Conservation (phyloP, 2,797 vertebrate genomes). For the Balearica regulorum region DNA sequence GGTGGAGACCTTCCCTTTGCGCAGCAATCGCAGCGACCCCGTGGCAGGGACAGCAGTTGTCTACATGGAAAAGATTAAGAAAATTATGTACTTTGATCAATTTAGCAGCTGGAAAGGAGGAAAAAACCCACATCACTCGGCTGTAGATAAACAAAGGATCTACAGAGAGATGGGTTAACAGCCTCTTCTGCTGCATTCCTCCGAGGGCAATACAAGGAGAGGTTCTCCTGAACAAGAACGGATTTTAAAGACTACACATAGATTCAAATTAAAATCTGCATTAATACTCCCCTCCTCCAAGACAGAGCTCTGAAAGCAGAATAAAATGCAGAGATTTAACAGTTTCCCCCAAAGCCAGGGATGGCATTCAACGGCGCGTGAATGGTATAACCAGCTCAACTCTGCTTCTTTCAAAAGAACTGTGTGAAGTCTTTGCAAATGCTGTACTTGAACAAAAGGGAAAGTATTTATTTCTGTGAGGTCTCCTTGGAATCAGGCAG, state of each 20-base stretch:
- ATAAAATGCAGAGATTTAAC: neutral
- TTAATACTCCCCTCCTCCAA: neutral
- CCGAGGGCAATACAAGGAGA: neutral
- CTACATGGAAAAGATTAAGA: neutral
- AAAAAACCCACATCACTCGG: neutral
- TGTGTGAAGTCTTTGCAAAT: constrained; percentile 4
- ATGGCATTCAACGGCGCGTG: neutral
- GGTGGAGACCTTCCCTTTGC: neutral
- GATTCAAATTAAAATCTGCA: neutral
- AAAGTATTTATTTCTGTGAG: constrained; percentile 48
- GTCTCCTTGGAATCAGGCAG: constrained; percentile 53
- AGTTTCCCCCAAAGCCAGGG: neutral
- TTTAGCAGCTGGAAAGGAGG: neutral
- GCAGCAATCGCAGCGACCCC: neutral
- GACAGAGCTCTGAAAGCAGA: neutral
- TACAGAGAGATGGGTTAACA: neutral
- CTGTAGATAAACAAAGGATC: neutral
- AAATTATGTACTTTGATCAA: neutral
- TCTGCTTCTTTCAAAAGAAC: constrained; percentile 2
- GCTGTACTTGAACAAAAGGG: constrained; percentile 26
- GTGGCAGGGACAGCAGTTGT: neutral
- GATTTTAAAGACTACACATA: neutral
- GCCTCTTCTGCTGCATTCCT: neutral
- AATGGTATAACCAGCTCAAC: constrained; percentile 16
- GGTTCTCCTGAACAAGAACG: neutral